Evolutionary conservation across 2,113 vertebrate species (phyloP).

Genomic region (Psammodynastes pulverulentus): DNA sequence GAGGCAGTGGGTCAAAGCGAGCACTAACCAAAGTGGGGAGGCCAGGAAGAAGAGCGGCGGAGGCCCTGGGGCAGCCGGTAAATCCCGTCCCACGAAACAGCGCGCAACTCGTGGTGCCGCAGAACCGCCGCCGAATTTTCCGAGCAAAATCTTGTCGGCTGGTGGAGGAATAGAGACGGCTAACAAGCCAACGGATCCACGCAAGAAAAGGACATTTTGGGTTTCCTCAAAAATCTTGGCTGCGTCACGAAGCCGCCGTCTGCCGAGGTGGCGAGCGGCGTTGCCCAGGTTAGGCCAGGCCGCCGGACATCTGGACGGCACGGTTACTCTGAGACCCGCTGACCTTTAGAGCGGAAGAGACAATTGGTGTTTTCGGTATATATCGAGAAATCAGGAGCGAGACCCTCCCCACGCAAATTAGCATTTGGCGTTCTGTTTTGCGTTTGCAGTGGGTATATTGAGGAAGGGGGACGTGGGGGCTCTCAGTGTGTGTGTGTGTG

Average conservation of each 20-base stretch:
- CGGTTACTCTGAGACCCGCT: background rate
- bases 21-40: no score
- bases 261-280: background rate
- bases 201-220: background rate
- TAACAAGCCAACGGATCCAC: no score
- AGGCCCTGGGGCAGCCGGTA: no score
- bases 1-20: no score
- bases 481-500: no score
- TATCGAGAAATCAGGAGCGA: background rate
- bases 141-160: background rate
- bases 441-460: background rate
- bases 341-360: background rate
- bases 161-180: no score
- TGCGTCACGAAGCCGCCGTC: background rate
- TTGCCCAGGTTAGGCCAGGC: background rate
- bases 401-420: background rate
- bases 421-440: background rate
- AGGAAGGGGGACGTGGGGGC: background rate
- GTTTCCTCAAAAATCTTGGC: background rate
- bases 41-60: no score
- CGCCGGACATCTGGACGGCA: background rate
- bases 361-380: background rate
- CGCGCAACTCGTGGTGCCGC: accelerated
- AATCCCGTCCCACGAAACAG: accelerated
- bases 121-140: background rate